phyloP scores from a whole-genome alignment of 2,888 invertebrate species.

The Entomobrya multifasciata region DNA sequence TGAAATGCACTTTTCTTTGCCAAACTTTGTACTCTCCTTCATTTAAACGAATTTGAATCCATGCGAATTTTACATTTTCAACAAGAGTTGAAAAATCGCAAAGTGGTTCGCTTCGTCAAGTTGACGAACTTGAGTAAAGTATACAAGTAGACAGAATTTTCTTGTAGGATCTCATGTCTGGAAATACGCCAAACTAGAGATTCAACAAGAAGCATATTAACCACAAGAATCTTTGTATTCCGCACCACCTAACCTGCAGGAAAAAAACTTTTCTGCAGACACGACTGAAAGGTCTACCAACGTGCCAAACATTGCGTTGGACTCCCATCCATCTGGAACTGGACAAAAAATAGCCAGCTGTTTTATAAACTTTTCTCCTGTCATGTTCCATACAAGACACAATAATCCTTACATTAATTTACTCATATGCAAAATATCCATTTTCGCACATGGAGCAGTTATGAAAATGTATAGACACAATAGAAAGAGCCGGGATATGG shows the following conservation, averaged over 20 bases:
- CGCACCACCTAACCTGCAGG: neutral
- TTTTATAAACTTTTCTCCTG: too few species aligned
- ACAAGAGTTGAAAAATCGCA: too few species aligned
- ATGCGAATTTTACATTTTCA: neutral
- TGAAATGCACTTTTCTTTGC: neutral
- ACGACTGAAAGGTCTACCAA: neutral
- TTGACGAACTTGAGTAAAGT: too few species aligned
- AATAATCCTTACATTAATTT: too few species aligned
- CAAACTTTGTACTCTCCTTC: neutral
- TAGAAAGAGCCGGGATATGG: too few species aligned
- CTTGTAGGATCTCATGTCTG: neutral
- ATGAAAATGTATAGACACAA: too few species aligned
- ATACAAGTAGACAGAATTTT: too few species aligned
- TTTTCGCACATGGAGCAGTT: too few species aligned
- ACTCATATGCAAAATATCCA: too few species aligned
- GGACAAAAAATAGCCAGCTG: slow-evolving; percentile 43
- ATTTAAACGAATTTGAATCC: neutral
- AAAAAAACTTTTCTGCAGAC: neutral
- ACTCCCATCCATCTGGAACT: neutral
- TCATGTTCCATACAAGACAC: too few species aligned
- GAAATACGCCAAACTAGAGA: neutral
- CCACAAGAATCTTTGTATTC: neutral
- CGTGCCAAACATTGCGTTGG: too few species aligned
- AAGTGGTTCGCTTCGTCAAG: too few species aligned
- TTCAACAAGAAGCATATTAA: neutral